Conservation (phyloP, 2,888 invertebrate species). For the Teleogryllus oceanicus region DNA sequence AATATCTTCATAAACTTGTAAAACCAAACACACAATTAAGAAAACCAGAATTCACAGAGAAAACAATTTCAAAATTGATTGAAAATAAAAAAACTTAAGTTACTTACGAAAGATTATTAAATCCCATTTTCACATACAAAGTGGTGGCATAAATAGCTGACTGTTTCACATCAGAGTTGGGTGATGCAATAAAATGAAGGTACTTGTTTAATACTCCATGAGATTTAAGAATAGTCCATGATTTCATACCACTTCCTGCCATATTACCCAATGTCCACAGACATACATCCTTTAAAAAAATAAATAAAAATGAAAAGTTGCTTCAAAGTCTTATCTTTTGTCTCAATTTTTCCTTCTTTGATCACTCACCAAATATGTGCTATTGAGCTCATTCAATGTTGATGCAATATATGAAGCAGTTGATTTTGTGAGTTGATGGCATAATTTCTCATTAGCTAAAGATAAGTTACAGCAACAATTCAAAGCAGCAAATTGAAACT, state of each 20-base stretch:
- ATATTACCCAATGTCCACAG: conserved; percentile 37
- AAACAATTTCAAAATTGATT: no score
- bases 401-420: conserved; percentile 53
- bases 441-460: conserved; percentile 50
- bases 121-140: conserved; percentile 42
- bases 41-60: no score
- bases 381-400: conserved; percentile 45
- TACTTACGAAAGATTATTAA: conserved; percentile 42
- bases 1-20: no score
- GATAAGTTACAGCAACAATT: conserved; percentile 58
- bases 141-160: conserved; percentile 44
- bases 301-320: background rate
- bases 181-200: conserved; percentile 26
- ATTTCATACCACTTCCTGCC: conserved; percentile 31
- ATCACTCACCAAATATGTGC: conserved; percentile 38
- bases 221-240: conserved; percentile 33
- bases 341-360: no score
- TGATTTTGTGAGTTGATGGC: conserved; percentile 49
- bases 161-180: conserved; percentile 37
- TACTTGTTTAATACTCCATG: conserved; percentile 36
- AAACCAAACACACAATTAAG: no score
- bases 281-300: conserved; percentile 34
- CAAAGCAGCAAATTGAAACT: conserved; percentile 52
- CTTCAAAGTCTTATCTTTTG: background rate
- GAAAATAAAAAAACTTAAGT: background rate